These are phyloP conservation scores for Drosophila teissieri DNA, from an alignment of 1,140 invertebrate species.

Conservation along the genomic window DNA sequence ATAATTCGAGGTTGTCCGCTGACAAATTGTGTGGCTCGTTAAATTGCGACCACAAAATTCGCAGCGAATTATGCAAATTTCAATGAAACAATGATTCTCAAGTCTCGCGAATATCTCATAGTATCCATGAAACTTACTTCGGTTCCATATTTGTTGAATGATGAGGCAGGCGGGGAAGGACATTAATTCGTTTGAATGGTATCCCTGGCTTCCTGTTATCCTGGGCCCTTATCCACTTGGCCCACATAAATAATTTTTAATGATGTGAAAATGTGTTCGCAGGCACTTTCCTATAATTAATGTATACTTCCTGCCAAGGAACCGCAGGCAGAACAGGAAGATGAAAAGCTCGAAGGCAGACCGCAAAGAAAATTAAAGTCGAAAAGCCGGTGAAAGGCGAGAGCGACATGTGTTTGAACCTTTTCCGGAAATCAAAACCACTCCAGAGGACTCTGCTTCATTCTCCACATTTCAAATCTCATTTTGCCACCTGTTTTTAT, in stretches of 20 bases:
- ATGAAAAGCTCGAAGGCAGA: constrained; percentile 18
- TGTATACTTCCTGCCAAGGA: constrained; percentile 22
- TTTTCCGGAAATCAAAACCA: constrained; percentile 32
- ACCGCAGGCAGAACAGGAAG: constrained; percentile 6
- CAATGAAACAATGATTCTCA: constrained; percentile 4
- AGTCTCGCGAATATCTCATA: constrained; percentile 4
- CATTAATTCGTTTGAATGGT: constrained; percentile 55
- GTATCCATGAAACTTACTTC: too few relatives aligned
- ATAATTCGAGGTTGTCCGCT: constrained; percentile 47
- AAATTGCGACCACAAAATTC: constrained; percentile 48
- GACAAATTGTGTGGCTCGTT: constrained; percentile 62
- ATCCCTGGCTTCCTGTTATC: constrained; percentile 47
- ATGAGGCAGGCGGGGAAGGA: constrained; percentile 11
- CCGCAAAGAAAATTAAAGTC: constrained; percentile 39
- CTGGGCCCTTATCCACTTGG: constrained; percentile 3
- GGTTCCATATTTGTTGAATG: not conserved
- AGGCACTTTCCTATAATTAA: constrained; percentile 54
- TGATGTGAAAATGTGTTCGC: constrained; percentile 58
- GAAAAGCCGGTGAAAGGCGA: constrained; percentile 27
- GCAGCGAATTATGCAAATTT: constrained; percentile 54
- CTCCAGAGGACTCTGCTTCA: not conserved
- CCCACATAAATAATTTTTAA: constrained; percentile 68
- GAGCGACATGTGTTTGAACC: constrained; percentile 27
- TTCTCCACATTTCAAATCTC: not conserved
- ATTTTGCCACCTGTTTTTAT: not conserved